These are phyloP conservation scores for Anguilla megastoma DNA, from an alignment of 2,797 vertebrate species.

Conservation along the genomic window DNA sequence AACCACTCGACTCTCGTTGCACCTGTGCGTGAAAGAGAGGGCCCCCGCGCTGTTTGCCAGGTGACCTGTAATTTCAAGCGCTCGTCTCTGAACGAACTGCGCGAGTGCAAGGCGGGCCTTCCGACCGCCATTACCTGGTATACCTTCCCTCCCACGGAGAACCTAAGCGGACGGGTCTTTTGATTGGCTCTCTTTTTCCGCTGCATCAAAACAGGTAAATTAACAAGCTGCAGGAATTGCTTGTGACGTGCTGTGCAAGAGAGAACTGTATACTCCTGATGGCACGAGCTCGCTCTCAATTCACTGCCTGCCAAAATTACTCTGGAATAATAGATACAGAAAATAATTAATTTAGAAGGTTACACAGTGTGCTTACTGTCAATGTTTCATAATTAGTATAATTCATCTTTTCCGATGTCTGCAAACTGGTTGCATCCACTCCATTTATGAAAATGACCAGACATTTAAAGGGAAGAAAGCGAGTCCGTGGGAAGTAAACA, in stretches of 20 bases:
- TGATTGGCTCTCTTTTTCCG: neutral
- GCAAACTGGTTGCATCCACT: neutral
- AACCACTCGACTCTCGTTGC: neutral
- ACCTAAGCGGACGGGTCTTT: neutral
- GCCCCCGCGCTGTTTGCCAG: neutral
- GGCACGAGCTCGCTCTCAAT: neutral
- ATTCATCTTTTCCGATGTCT: neutral
- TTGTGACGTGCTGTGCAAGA: neutral
- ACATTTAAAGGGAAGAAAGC: neutral
- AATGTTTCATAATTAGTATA: neutral
- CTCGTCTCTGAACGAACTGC: neutral
- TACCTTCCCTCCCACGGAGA: neutral
- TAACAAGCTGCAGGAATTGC: neutral
- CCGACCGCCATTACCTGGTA: neutral
- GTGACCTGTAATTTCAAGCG: neutral
- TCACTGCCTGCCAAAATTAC: neutral
- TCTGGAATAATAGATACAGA: neutral
- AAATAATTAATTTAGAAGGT: neutral
- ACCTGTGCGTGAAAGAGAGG: neutral
- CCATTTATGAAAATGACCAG: neutral
- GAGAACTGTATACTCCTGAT: neutral
- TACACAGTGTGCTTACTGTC: neutral
- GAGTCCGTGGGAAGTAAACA: neutral
- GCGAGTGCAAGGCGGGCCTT: neutral
- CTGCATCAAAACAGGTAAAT: neutral